Evolutionary conservation across 2,888 invertebrate genomes (phyloP).

Genomic region (Nephrotoma appendiculata): DNA sequence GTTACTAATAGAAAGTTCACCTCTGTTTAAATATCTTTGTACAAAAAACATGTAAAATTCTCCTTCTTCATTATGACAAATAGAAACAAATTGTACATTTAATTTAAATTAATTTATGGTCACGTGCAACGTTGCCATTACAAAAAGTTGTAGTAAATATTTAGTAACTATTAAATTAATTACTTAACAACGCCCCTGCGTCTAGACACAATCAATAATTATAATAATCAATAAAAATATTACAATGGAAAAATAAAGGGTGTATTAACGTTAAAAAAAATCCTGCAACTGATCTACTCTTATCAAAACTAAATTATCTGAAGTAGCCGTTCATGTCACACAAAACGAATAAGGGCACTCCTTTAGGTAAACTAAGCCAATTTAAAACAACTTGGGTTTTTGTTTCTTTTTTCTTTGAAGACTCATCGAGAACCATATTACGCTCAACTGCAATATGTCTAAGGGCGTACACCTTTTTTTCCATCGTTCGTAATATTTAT

Average conservation of each 20-base stretch:
- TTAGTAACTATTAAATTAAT: background rate
- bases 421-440: background rate
- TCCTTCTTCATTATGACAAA: background rate
- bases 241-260: background rate
- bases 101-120: background rate
- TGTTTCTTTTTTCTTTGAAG: background rate
- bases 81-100: background rate
- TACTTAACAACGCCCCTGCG: background rate
- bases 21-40: background rate
- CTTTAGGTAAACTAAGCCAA: background rate
- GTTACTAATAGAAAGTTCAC: background rate
- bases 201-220: background rate
- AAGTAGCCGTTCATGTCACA: background rate
- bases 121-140: background rate
- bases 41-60: background rate
- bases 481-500: background rate
- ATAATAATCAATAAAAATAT: background rate
- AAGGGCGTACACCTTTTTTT: background rate
- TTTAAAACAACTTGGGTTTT: background rate
- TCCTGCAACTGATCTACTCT: background rate
- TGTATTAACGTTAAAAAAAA: background rate
- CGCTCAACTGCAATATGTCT: background rate
- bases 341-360: background rate
- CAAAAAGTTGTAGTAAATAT: background rate
- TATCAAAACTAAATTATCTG: background rate